phyloP scores from a whole-genome alignment of 1,140 invertebrate species.

The Calycopis cecrops region DNA sequence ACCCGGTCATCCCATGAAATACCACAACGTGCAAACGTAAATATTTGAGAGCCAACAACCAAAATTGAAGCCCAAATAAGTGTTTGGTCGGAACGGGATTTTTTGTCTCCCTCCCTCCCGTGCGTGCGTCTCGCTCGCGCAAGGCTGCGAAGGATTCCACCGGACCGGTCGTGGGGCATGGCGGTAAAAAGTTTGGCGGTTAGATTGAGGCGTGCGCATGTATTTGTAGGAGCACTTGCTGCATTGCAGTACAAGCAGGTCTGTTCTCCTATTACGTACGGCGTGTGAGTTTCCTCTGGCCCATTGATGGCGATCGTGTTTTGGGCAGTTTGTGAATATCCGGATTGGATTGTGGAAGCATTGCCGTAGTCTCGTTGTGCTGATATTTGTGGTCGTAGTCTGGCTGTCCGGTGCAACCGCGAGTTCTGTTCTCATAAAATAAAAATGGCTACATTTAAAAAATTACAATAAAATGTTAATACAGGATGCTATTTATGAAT shows the following conservation, averaged over 20 bases:
- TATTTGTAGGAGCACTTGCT: background rate
- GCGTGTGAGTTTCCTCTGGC: too few relatives aligned
- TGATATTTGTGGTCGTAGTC: too few relatives aligned
- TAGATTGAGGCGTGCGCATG: background rate
- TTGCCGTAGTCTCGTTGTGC: too few relatives aligned
- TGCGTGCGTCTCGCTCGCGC: background rate
- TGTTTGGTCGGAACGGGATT: background rate
- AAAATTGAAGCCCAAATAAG: slow-evolving; percentile 4
- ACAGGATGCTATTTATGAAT: too few relatives aligned
- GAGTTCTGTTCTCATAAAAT: too few relatives aligned
- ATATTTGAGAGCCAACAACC: slow-evolving; percentile 5
- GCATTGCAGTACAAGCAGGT: background rate
- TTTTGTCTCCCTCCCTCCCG: background rate
- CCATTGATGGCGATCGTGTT: background rate
- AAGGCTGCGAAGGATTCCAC: slow-evolving; percentile 7
- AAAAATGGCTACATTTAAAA: too few relatives aligned
- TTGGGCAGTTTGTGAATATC: background rate
- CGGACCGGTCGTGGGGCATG: slow-evolving; percentile 6
- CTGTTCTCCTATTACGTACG: background rate
- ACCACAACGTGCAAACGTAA: slow-evolving; percentile 1
- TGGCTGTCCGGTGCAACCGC: too few relatives aligned
- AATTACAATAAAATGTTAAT: too few relatives aligned
- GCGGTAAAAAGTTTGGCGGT: background rate
- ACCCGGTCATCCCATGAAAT: background rate
- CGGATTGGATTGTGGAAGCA: too few relatives aligned